Conservation (phyloP, 2,888 invertebrate species). For the Heliconius cydno region DNA sequence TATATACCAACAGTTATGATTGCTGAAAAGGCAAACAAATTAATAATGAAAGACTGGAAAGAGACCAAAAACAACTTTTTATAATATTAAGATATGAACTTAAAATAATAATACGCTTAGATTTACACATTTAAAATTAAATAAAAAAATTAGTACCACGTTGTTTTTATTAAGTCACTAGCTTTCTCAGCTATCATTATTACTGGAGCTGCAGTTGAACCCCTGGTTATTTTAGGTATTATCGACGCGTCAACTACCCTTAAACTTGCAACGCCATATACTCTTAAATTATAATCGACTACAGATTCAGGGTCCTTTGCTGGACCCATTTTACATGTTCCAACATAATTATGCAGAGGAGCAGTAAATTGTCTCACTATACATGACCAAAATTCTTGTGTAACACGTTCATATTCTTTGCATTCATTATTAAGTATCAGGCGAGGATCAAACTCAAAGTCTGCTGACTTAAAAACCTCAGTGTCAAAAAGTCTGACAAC, state of each 20-base stretch:
- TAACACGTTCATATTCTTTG: slow-evolving; percentile 68
- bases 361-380: slow-evolving; percentile 77
- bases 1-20: slow-evolving; percentile 78
- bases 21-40: slow-evolving; percentile 75
- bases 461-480: slow-evolving; percentile 71
- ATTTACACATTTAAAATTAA: slow-evolving; percentile 37
- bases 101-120: slow-evolving; percentile 17
- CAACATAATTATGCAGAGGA: slow-evolving; percentile 75
- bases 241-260: slow-evolving; percentile 76
- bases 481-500: slow-evolving; percentile 75
- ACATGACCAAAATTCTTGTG: slow-evolving; percentile 75
- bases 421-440: slow-evolving; percentile 73
- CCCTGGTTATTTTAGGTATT: slow-evolving; percentile 76
- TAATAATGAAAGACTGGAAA: slow-evolving; percentile 77
- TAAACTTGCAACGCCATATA: slow-evolving; percentile 70
- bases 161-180: slow-evolving; percentile 76
- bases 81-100: slow-evolving; percentile 25
- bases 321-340: slow-evolving; percentile 79
- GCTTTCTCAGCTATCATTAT: slow-evolving; percentile 81
- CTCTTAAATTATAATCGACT: slow-evolving; percentile 67
- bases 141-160: slow-evolving; percentile 67
- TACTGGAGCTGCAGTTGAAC: slow-evolving; percentile 75
- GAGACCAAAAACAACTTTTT: slow-evolving; percentile 61
- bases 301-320: slow-evolving; percentile 70
- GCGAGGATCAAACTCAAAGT: slow-evolving; percentile 72